Conservation (phyloP, 2,888 invertebrate species). For the Matsumyia berberina region DNA sequence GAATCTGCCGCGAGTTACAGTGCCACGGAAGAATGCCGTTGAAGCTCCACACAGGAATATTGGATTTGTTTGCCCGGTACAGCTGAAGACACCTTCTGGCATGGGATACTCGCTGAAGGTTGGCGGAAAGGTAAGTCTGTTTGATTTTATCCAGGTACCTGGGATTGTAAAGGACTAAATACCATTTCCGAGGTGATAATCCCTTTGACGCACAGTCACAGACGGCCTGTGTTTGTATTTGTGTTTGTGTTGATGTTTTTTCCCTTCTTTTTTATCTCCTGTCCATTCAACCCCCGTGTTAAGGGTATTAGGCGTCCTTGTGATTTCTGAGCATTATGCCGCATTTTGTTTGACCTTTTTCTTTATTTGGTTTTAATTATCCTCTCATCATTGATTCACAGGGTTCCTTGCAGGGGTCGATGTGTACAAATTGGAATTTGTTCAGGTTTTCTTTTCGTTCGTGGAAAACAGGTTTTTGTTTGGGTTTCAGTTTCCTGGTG, state of each 20-base stretch:
- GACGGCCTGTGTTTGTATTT: neutral
- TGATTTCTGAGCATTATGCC: constrained; percentile 35
- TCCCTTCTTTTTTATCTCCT: neutral
- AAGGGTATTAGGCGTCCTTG: constrained; percentile 8
- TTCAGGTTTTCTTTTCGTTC: constrained; percentile 16
- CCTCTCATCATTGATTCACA: constrained; percentile 59
- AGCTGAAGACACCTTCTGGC: constrained; percentile 92
- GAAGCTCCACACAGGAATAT: constrained; percentile 86
- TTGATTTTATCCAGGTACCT: constrained; percentile 11
- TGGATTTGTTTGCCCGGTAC: constrained; percentile 94
- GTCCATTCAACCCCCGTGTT: constrained; percentile 21
- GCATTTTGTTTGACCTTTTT: constrained; percentile 68
- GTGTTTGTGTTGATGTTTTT: neutral
- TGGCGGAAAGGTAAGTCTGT: constrained; percentile 87
- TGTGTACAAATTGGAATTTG: constrained; percentile 58
- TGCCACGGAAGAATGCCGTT: constrained; percentile 63
- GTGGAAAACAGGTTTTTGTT: constrained; percentile 27
- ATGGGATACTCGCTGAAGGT: constrained; percentile 94
- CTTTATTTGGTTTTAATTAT: constrained; percentile 71
- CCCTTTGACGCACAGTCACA: constrained; percentile 21
- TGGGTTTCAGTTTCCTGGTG: constrained; percentile 49
- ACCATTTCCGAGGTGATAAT: constrained; percentile 51
- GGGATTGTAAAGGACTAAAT: neutral
- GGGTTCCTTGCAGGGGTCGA: constrained; percentile 23
- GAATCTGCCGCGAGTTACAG: constrained; percentile 62